phyloP scores from a whole-genome alignment of 2,888 invertebrate genomes.

The Cloeon dipterum region DNA sequence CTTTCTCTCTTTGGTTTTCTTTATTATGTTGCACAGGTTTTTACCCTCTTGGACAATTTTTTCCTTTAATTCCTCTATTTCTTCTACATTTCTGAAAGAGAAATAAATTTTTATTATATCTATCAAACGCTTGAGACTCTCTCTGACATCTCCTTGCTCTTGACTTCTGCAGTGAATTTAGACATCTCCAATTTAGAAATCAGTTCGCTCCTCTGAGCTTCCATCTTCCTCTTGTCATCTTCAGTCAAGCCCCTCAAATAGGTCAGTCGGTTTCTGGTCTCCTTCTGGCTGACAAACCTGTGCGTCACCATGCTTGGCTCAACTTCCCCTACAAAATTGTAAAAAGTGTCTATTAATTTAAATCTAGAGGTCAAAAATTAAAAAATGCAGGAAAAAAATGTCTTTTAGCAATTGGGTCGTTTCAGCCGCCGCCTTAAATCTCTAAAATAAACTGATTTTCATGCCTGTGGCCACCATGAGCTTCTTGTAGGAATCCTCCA shows the following conservation, averaged over 20 bases:
- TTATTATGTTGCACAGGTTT: too few relatives aligned
- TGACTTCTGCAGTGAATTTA: slow-evolving; percentile 49
- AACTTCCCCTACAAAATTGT: slow-evolving; percentile 32
- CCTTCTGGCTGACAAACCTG: slow-evolving; percentile 46
- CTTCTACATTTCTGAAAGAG: slow-evolving; percentile 45
- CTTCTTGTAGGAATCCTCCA: not conserved
- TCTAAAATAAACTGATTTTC: too few relatives aligned
- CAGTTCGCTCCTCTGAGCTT: slow-evolving; percentile 37
- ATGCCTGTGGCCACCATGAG: slow-evolving; percentile 1
- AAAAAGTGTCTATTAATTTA: too few relatives aligned
- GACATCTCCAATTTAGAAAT: slow-evolving; percentile 46
- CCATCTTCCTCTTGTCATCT: slow-evolving; percentile 44
- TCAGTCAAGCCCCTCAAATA: slow-evolving; percentile 48
- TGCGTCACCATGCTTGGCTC: slow-evolving; percentile 50
- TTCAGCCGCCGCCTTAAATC: not conserved
- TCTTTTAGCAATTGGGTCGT: not conserved
- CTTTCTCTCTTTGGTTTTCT: slow-evolving; percentile 17
- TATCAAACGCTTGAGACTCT: not conserved
- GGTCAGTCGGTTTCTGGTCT: slow-evolving; percentile 43
- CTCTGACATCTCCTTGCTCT: slow-evolving; percentile 54
- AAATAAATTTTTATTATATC: not conserved
- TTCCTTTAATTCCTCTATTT: slow-evolving; percentile 36
- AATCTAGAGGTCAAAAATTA: too few relatives aligned
- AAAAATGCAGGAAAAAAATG: not conserved
- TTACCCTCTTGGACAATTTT: slow-evolving; percentile 27